Percentiles rank a stretch among this genome's conserved stretches.
Evolutionary conservation across 30 jellyfish, hydroid and myxozoan species (phyloP).

Genomic region (Aurelia coerulea): DNA sequence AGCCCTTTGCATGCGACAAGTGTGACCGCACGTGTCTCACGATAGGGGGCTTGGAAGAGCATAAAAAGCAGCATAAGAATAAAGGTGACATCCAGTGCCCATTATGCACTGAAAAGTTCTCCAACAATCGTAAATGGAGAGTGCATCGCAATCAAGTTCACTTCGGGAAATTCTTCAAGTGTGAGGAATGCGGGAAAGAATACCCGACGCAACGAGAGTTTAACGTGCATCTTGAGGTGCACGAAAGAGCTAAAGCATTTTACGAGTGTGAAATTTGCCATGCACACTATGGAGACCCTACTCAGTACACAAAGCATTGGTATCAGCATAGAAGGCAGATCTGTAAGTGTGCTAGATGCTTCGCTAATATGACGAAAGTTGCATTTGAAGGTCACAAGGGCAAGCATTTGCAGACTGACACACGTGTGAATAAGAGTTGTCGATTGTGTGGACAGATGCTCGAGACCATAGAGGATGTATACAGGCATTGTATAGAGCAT

Average conservation of each 20-base stretch:
- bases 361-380: neutral
- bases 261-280: conserved; percentile 26
- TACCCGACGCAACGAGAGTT: neutral
- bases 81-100: neutral
- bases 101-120: conserved; percentile 17
- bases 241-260: neutral
- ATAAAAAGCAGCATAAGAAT: neutral
- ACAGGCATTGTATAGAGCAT: conserved; percentile 18
- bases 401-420: conserved; percentile 11
- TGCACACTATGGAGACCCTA: neutral
- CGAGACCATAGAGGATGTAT: conserved; percentile 25
- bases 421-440: conserved; percentile 24
- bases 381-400: neutral
- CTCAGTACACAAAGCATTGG: neutral
- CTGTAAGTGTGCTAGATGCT: conserved; percentile 6
- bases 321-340: neutral
- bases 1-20: conserved; percentile 17
- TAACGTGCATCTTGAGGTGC: too few species aligned
- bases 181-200: conserved; percentile 15
- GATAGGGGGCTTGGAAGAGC: conserved; percentile 26
- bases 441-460: conserved; percentile 25
- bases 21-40: conserved; percentile 22
- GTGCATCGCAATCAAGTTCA: conserved; percentile 3
- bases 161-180: neutral
- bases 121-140: neutral